These are phyloP conservation scores for Lagopus leucura DNA, from an alignment of 2,113 vertebrate genomes.

Conservation along the genomic window DNA sequence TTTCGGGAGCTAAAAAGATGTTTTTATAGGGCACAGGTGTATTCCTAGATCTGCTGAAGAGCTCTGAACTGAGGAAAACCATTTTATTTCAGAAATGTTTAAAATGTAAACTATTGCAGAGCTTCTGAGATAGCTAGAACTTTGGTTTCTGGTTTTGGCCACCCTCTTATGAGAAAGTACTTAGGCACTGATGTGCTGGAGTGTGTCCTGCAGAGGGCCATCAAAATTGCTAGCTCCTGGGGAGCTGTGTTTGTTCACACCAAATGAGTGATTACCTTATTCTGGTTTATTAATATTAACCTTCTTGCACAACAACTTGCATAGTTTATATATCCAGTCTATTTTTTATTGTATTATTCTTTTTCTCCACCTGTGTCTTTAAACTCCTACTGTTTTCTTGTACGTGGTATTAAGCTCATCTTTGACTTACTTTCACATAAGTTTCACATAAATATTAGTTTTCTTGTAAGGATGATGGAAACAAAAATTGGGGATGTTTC, in stretches of 20 bases:
- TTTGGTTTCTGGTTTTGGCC: neutral
- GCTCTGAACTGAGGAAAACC: neutral
- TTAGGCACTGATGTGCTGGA: neutral
- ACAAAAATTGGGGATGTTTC: neutral
- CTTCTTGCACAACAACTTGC: neutral
- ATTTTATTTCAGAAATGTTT: neutral
- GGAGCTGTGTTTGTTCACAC: neutral
- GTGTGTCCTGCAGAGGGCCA: neutral
- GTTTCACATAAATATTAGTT: neutral
- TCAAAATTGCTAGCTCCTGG: neutral
- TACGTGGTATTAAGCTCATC: accelerated
- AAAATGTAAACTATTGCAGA: neutral
- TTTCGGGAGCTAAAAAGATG: neutral
- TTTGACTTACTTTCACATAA: neutral
- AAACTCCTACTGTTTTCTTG: neutral
- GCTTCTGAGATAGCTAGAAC: neutral
- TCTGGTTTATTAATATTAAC: neutral
- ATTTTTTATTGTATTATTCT: neutral
- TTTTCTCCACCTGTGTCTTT: neutral
- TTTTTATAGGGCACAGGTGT: neutral
- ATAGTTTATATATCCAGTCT: neutral
- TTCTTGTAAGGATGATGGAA: neutral
- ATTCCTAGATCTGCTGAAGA: neutral
- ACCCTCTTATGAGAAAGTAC: neutral
- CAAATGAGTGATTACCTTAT: neutral